Evolutionary conservation across 1,140 invertebrate species (phyloP), one percentile per base, ranked within the genome.

Genomic region (Atta cephalotes): DNA sequence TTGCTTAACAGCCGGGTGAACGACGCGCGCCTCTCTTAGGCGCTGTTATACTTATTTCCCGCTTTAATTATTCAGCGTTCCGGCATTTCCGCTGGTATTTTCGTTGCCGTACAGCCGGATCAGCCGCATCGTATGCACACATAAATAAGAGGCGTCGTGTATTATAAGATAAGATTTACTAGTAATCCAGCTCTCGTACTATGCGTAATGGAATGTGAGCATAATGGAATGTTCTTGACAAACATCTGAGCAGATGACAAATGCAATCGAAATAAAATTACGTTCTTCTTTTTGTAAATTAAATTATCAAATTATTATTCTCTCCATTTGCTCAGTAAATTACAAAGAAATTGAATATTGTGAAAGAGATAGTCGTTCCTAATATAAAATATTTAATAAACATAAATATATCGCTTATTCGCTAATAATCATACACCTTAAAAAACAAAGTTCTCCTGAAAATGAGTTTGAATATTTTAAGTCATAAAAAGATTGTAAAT

Each of bases 31-130:
- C n/a, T 31, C 80, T 87, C 74, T 77, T 85, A 39, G 56, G 63
- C 85, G 80, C 56, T 68, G 53, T 66, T 89, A 88, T 68, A 39
- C 35, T 39, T 39, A 74, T 79, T 88, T 78, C 49, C 35, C 80
- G 72, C 49, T 88, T 89, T 85, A 88, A 88, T 89, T 89, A 89
- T 89, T 88, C 87, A 85, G 71, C 21, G 58, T 45, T 60, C n/a
- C 80, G 60, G 60, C 58, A 74, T 77, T 88, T 91, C 85, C 65
- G 88, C 65, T 56, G 87, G 78, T 90, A 85, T 90, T 91, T 89
- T 87, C 77, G 77, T 72, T 65, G 62, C 31, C 39, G 70, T 60
- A 39, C 14, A 39, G 53, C 56, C 39, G 9, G 9, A 45, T 2
- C 9, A 45, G 9, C 10, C 65, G 21, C 35, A 58, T 45, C 39